Percentiles rank a stretch among this genome's conserved stretches.
Evolutionary conservation across 1,140 invertebrate species (phyloP).

Genomic region (Ceratosolen fusciceps): DNA sequence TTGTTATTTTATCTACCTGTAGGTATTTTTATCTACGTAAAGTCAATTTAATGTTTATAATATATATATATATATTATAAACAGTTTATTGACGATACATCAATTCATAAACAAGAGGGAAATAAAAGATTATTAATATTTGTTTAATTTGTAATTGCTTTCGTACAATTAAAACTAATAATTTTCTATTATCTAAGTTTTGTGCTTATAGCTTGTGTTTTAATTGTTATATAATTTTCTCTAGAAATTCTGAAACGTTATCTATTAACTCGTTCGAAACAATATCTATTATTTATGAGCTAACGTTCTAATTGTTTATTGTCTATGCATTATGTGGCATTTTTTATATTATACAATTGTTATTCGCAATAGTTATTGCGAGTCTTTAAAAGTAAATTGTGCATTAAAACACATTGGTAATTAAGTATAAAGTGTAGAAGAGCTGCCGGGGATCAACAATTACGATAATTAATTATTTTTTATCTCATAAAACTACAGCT

Average conservation of each 20-base stretch:
- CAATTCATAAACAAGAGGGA: no score
- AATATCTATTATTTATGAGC: neutral
- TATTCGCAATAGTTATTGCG: slow-evolving; percentile 8
- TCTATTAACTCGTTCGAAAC: neutral
- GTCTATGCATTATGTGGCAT: slow-evolving; percentile 15
- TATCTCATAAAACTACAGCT: slow-evolving; percentile 12
- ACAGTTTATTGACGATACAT: no score
- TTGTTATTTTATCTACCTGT: no score
- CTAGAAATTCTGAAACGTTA: neutral
- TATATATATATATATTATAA: no score
- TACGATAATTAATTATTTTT: slow-evolving; percentile 39
- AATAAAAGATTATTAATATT: no score
- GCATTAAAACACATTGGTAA: slow-evolving; percentile 25
- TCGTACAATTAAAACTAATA: neutral
- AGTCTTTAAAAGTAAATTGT: slow-evolving; percentile 15
- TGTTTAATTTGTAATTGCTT: neutral
- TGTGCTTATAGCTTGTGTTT: slow-evolving; percentile 18
- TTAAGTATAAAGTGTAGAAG: slow-evolving; percentile 23
- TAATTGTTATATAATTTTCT: slow-evolving; percentile 7
- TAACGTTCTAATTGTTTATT: slow-evolving; percentile 23
- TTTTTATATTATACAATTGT: slow-evolving; percentile 31
- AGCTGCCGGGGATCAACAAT: slow-evolving; percentile 32
- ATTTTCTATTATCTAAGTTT: neutral
- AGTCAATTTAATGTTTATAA: no score
- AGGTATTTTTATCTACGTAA: no score